Evolutionary conservation across 2,888 invertebrate species (phyloP).

Genomic region (Plemyria rubiginata): DNA sequence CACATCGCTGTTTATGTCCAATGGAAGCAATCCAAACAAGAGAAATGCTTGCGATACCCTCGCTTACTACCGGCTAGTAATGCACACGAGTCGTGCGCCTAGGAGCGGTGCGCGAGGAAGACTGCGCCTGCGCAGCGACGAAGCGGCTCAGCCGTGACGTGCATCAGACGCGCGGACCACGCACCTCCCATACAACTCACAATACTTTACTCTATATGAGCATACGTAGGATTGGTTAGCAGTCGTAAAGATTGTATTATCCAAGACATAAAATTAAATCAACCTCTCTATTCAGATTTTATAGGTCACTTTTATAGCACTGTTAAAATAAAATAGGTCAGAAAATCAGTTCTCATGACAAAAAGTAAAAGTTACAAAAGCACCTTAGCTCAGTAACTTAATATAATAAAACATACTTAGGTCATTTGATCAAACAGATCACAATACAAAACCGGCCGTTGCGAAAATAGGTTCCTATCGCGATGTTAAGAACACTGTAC

Average conservation of each 20-base stretch:
- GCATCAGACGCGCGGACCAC: conserved; percentile 26
- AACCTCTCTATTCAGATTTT: conserved; percentile 3
- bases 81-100: conserved; percentile 37
- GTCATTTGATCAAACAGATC: conserved; percentile 34
- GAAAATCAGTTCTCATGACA: conserved; percentile 45
- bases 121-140: conserved; percentile 37
- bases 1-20: conserved; percentile 62
- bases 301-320: conserved; percentile 1
- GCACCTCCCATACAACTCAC: conserved; percentile 10
- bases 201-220: conserved; percentile 1
- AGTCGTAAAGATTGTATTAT: conserved; percentile 25
- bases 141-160: conserved; percentile 19
- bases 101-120: conserved; percentile 41
- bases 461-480: conserved; percentile 50
- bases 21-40: conserved; percentile 43
- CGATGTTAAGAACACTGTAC: conserved; percentile 47
- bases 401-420: not conserved
- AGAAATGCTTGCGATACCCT: conserved; percentile 54
- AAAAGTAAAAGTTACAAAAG: conserved; percentile 56
- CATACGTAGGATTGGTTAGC: conserved; percentile 1
- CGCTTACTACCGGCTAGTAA: conserved; percentile 54
- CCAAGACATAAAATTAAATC: not conserved
- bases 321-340: conserved; percentile 46
- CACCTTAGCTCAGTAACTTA: conserved; percentile 38
- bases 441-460: conserved; percentile 51